Evolutionary conservation across 2,888 invertebrate species (phyloP).

Genomic region (Xestoiulus laeticollis): DNA sequence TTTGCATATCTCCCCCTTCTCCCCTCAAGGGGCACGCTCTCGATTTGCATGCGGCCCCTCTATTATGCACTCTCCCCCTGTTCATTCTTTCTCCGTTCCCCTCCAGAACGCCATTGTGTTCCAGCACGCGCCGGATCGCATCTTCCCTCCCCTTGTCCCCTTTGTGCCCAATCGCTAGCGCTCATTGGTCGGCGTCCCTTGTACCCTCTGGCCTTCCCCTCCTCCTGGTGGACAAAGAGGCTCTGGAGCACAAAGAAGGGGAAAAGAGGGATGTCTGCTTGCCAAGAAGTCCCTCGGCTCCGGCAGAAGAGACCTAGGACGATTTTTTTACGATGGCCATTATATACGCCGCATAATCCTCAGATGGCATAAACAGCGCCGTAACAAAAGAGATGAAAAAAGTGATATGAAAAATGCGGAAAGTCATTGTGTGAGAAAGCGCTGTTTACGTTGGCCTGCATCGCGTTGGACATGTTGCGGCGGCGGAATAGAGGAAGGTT

Average conservation of each 20-base stretch:
- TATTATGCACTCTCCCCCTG: background rate
- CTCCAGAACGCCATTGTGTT: background rate
- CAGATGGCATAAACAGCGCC: background rate
- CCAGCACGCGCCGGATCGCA: background rate
- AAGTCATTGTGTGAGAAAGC: background rate
- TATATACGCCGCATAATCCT: background rate
- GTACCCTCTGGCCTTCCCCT: background rate
- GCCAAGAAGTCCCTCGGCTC: background rate
- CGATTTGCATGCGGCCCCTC: background rate
- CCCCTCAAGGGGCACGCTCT: too few relatives aligned
- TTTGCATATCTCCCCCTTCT: too few relatives aligned
- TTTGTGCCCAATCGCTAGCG: background rate
- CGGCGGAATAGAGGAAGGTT: too few relatives aligned
- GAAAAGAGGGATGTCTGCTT: background rate
- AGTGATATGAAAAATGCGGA: background rate
- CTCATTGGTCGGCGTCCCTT: background rate
- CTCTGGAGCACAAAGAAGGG: background rate
- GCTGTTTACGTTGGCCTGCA: background rate
- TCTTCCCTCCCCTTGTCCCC: background rate
- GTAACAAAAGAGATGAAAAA: background rate
- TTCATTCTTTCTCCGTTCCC: background rate
- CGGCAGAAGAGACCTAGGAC: background rate
- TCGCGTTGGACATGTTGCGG: too few relatives aligned
- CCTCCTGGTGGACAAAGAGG: background rate
- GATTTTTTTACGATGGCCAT: background rate